Conservation (phyloP, 2,113 vertebrate genomes). For the Nothoprocta pentlandii region DNA sequence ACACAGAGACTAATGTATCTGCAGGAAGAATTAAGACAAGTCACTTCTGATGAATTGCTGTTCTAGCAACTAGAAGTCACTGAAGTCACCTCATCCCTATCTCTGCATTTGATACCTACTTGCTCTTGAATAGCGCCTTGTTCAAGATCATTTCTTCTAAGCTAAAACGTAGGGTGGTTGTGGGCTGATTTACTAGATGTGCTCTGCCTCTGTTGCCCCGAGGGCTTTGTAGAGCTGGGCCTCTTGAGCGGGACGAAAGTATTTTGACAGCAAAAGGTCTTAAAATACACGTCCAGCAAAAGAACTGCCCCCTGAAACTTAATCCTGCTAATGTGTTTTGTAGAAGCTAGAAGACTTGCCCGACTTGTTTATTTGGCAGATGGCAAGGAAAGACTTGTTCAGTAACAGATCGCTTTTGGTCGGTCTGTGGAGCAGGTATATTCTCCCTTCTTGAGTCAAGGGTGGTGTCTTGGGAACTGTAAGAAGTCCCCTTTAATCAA, state of each 20-base stretch:
- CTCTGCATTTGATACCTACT: accelerated
- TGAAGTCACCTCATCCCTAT: background rate
- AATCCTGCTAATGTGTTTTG: background rate
- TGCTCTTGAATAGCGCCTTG: background rate
- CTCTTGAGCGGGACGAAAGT: background rate
- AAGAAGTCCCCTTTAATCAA: background rate
- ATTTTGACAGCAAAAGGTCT: constrained; percentile 12
- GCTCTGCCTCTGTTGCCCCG: background rate
- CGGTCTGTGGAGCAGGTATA: background rate
- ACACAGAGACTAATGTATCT: background rate
- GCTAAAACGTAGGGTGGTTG: background rate
- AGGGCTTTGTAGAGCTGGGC: background rate
- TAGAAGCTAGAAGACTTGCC: background rate
- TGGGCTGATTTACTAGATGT: background rate
- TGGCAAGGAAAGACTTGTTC: background rate
- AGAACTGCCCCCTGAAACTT: constrained; percentile 23
- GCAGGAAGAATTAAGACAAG: background rate
- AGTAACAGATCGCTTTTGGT: background rate
- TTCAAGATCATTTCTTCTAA: background rate
- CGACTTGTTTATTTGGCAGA: constrained; percentile 21
- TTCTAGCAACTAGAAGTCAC: background rate
- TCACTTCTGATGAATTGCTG: background rate
- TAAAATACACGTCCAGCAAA: constrained; percentile 35
- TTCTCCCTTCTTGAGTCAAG: background rate
- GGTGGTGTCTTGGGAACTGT: no score